A percentile compares a stretch with the other conserved stretches of the same genome.
These are phyloP conservation scores for Baronia brevicornis DNA, from an alignment of 2,888 invertebrate species.

Conservation along the genomic window DNA sequence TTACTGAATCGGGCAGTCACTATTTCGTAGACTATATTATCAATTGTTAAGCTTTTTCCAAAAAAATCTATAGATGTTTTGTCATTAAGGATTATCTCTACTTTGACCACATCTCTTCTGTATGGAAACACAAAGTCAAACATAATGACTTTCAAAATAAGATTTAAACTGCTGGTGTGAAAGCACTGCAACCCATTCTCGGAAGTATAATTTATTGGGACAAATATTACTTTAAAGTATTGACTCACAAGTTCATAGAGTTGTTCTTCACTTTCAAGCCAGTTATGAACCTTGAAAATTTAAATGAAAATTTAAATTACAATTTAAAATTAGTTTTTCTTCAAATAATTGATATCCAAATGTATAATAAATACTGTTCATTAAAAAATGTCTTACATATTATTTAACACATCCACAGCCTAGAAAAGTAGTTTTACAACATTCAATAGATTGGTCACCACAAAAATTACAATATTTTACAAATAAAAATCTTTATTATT, in stretches of 20 bases:
- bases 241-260: slow-evolving; percentile 44
- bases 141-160: slow-evolving; percentile 47
- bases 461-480: too few relatives aligned
- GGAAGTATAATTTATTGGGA: slow-evolving; percentile 41
- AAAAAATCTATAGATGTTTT: slow-evolving; percentile 49
- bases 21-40: slow-evolving; percentile 44
- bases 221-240: slow-evolving; percentile 36
- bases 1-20: slow-evolving; percentile 46
- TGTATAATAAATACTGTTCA: too few relatives aligned
- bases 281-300: slow-evolving; percentile 51
- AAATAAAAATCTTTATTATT: too few relatives aligned
- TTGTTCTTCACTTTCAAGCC: slow-evolving; percentile 34
- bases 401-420: too few relatives aligned
- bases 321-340: background rate
- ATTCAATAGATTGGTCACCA: too few relatives aligned
- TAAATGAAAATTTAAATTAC: background rate
- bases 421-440: too few relatives aligned
- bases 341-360: background rate
- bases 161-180: slow-evolving; percentile 46
- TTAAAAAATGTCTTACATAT: too few relatives aligned
- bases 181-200: slow-evolving; percentile 42
- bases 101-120: slow-evolving; percentile 45
- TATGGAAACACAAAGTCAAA: slow-evolving; percentile 56
- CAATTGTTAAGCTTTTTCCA: slow-evolving; percentile 34
- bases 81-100: slow-evolving; percentile 56